These are phyloP conservation scores for Drosophila mimetica DNA, from an alignment of 2,888 invertebrate genomes.

Conservation along the genomic window DNA sequence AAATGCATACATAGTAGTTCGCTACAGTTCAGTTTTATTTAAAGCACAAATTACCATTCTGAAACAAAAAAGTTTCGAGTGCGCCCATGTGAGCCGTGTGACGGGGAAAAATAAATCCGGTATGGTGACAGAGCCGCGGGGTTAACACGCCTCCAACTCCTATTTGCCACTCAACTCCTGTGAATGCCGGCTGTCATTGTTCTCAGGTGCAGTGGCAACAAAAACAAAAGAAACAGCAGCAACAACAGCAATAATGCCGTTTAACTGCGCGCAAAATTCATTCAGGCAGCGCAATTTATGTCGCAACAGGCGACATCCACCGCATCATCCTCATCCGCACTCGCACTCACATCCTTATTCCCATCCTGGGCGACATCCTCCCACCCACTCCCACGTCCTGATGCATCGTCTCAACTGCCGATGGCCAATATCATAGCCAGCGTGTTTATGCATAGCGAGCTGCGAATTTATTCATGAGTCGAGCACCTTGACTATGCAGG, in stretches of 20 bases:
- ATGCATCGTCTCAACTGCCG: slow-evolving; percentile 24
- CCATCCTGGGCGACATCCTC: slow-evolving; percentile 5
- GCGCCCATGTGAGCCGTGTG: neutral
- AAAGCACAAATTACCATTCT: neutral
- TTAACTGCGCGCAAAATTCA: slow-evolving; percentile 78
- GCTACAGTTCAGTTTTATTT: neutral
- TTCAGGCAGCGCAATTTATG: slow-evolving; percentile 70
- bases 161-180: slow-evolving; percentile 14
- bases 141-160: slow-evolving; percentile 16
- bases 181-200: slow-evolving; percentile 70
- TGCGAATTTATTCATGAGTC: slow-evolving; percentile 38
- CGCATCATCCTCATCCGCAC: slow-evolving; percentile 42
- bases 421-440: slow-evolving; percentile 55
- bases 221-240: slow-evolving; percentile 11
- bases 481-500: slow-evolving; percentile 27
- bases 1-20: neutral
- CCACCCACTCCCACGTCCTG: neutral
- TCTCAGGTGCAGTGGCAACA: slow-evolving; percentile 67
- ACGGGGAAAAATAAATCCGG: slow-evolving; percentile 14
- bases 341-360: slow-evolving; percentile 6
- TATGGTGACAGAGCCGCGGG: slow-evolving; percentile 20
- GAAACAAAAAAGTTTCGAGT: neutral
- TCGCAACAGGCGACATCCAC: slow-evolving; percentile 71
- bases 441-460: slow-evolving; percentile 41
- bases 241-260: slow-evolving; percentile 44